A percentile compares a stretch with the other conserved stretches of the same genome.
Conservation (phyloP, 2,797 vertebrate genomes). For the Rachycentron canadum region DNA sequence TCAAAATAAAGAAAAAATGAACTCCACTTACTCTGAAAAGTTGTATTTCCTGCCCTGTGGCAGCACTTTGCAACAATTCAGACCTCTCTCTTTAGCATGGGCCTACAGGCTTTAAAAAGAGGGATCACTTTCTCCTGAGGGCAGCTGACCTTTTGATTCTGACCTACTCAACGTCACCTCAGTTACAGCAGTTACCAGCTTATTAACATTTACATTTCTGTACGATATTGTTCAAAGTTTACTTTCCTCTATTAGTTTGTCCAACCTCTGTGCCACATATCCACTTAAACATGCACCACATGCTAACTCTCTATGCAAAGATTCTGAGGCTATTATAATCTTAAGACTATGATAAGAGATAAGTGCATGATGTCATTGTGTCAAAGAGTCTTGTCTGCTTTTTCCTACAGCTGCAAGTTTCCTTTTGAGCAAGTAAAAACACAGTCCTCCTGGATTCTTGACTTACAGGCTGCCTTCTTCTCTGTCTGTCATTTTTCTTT, state of each 20-base stretch:
- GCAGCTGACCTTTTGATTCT: slow-evolving; percentile 55
- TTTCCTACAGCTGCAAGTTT: slow-evolving; percentile 41
- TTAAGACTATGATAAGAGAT: background rate
- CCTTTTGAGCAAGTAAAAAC: slow-evolving; percentile 66
- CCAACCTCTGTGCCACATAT: background rate
- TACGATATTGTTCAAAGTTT: background rate
- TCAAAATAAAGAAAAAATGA: background rate
- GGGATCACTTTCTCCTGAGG: slow-evolving; percentile 31
- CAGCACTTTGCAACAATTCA: background rate
- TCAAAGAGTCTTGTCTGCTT: slow-evolving; percentile 23
- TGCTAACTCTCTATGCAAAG: background rate
- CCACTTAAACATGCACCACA: background rate
- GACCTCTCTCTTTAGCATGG: background rate
- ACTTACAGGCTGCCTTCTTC: slow-evolving; percentile 14
- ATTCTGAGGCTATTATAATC: background rate
- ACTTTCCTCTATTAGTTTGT: background rate
- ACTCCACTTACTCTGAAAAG: background rate
- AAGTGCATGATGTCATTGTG: slow-evolving; percentile 12
- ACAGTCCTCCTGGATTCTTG: slow-evolving; percentile 50
- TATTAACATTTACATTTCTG: slow-evolving; percentile 2
- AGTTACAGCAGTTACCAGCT: background rate
- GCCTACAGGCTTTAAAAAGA: slow-evolving; percentile 10
- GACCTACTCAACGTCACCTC: slow-evolving; percentile 31
- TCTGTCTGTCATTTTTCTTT: slow-evolving; percentile 39
- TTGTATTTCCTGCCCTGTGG: background rate